Evolutionary conservation across 2,888 invertebrate genomes (phyloP).

Genomic region (Hesperia comma): DNA sequence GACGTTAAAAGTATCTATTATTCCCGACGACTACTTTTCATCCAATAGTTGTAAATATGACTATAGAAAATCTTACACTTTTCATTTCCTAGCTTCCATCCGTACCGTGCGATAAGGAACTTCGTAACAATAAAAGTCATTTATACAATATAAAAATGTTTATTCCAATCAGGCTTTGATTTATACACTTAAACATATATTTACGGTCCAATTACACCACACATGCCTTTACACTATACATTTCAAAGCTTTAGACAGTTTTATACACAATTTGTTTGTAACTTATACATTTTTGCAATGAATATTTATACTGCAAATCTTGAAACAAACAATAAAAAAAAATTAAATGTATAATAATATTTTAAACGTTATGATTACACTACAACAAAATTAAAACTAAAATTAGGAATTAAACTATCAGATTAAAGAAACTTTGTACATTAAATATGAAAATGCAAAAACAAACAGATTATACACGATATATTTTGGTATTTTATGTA

Average conservation of each 20-base stretch:
- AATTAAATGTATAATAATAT: background rate
- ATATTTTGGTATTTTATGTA: background rate
- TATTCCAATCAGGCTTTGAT: slow-evolving; percentile 3
- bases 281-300: background rate
- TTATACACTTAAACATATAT: slow-evolving; percentile 10
- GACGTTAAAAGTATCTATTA: too few species aligned
- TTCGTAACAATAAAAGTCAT: slow-evolving; percentile 7
- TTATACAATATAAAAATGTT: slow-evolving; percentile 19
- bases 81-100: too few species aligned
- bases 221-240: background rate
- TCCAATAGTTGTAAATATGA: too few species aligned
- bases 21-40: too few species aligned
- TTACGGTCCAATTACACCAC: background rate
- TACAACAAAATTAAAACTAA: background rate
- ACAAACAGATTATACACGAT: background rate
- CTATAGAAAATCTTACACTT: too few species aligned
- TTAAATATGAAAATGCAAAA: slow-evolving; percentile 8
- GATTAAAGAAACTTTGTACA: slow-evolving; percentile 1
- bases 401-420: background rate
- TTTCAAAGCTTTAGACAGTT: background rate
- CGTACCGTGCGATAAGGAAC: too few species aligned
- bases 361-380: background rate
- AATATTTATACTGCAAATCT: background rate
- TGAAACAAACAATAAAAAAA: background rate
- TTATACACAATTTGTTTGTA: background rate